phyloP scores from a whole-genome alignment of 2,888 invertebrate species.

The Luperina nickerlii region DNA sequence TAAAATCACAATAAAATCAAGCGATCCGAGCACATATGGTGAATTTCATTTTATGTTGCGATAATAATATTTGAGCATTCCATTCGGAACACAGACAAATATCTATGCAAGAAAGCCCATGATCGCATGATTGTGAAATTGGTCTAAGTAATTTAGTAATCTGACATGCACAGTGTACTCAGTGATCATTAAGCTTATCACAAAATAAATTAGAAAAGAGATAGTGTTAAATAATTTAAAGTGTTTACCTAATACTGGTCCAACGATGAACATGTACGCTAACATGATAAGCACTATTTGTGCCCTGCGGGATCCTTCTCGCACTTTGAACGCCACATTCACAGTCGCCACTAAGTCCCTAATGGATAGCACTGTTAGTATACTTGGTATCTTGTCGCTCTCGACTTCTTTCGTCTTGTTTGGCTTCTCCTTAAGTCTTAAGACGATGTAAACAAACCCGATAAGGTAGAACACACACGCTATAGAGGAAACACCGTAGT shows the following conservation, averaged over 20 bases:
- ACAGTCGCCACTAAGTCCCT: slow-evolving; percentile 86
- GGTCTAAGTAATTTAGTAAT: slow-evolving; percentile 6
- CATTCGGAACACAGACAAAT: slow-evolving; percentile 39
- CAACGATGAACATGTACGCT: slow-evolving; percentile 88
- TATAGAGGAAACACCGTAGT: slow-evolving; percentile 86
- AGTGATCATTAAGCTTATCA: neutral
- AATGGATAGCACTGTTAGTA: slow-evolving; percentile 81
- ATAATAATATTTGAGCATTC: slow-evolving; percentile 57
- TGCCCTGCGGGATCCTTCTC: slow-evolving; percentile 81
- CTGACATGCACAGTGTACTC: neutral
- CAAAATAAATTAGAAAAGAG: neutral
- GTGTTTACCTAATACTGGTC: slow-evolving; percentile 87
- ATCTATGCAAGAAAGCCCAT: neutral
- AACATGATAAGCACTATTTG: slow-evolving; percentile 86
- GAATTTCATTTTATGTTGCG: slow-evolving; percentile 65
- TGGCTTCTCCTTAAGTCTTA: slow-evolving; percentile 83
- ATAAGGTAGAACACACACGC: slow-evolving; percentile 85
- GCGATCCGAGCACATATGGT: slow-evolving; percentile 71
- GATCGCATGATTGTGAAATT: neutral
- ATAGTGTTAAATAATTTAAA: slow-evolving; percentile 25
- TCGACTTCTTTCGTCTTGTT: slow-evolving; percentile 78
- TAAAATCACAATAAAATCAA: slow-evolving; percentile 82
- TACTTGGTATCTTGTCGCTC: slow-evolving; percentile 73
- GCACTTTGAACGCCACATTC: slow-evolving; percentile 84
- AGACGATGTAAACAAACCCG: slow-evolving; percentile 85